These are phyloP conservation scores for Phylloscopus trochiloides DNA, from an alignment of 2,113 vertebrate species.

Conservation along the genomic window DNA sequence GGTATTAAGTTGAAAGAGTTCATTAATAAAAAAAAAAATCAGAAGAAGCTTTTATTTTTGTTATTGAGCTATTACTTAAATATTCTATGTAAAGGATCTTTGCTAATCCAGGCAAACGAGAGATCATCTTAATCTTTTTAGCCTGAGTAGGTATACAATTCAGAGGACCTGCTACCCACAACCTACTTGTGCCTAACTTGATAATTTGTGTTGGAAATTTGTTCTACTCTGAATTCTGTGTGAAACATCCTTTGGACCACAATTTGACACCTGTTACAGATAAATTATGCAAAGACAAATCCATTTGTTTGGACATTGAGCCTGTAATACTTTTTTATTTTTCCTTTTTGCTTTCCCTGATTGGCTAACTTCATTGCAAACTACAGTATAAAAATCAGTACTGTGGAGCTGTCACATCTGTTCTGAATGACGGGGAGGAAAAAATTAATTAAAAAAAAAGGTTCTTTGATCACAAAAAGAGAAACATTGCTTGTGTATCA, in stretches of 20 bases:
- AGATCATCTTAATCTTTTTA: background rate
- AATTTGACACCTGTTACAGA: background rate
- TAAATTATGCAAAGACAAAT: background rate
- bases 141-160: background rate
- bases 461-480: background rate
- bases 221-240: background rate
- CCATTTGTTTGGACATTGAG: background rate
- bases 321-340: background rate
- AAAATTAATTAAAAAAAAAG: background rate
- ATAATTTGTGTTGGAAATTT: background rate
- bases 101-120: background rate
- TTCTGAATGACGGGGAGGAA: background rate
- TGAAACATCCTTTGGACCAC: background rate
- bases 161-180: background rate
- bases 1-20: background rate
- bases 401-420: background rate
- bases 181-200: background rate
- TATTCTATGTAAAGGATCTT: background rate
- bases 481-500: background rate
- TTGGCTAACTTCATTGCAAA: background rate
- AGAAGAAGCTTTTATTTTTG: background rate
- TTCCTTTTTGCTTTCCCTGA: background rate
- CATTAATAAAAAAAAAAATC: background rate
- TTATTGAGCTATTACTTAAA: background rate
- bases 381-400: background rate